A percentile compares a stretch with the other conserved stretches of the same genome.
Conservation (phyloP, 2,888 invertebrate genomes). For the Anthrax anthrax region DNA sequence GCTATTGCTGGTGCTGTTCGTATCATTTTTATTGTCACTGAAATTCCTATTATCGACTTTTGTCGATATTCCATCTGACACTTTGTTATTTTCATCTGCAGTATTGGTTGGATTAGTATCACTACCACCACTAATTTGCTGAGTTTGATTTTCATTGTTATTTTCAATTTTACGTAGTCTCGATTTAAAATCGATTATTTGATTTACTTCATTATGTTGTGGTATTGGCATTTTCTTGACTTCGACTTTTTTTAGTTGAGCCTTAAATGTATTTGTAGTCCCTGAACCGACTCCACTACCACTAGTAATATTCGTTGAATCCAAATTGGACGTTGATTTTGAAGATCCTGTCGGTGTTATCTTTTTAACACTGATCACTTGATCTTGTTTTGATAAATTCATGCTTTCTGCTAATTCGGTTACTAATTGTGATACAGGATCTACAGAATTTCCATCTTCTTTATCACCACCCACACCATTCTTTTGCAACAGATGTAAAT, state of each 20-base stretch:
- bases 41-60: constrained; percentile 2
- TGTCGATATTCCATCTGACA: no score
- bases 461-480: constrained; percentile 13
- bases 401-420: constrained; percentile 75
- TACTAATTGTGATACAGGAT: constrained; percentile 67
- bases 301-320: constrained; percentile 18
- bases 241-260: constrained; percentile 62
- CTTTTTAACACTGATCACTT: constrained; percentile 8
- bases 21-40: constrained; percentile 6
- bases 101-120: no score
- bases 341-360: constrained; percentile 12
- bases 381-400: constrained; percentile 41
- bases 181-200: constrained; percentile 73
- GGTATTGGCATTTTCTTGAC: constrained; percentile 41
- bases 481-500: constrained; percentile 30
- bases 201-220: constrained; percentile 41
- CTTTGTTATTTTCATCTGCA: not conserved
- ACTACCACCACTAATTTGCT: constrained; percentile 5
- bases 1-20: constrained; percentile 2
- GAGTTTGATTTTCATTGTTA: constrained; percentile 19
- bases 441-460: constrained; percentile 37
- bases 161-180: constrained; percentile 67
- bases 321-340: constrained; percentile 6
- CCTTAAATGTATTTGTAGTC: constrained; percentile 41
- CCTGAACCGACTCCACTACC: constrained; percentile 22